These are phyloP conservation scores for Neolamprologus toae DNA, from an alignment of 2,113 vertebrate species.

Conservation along the genomic window DNA sequence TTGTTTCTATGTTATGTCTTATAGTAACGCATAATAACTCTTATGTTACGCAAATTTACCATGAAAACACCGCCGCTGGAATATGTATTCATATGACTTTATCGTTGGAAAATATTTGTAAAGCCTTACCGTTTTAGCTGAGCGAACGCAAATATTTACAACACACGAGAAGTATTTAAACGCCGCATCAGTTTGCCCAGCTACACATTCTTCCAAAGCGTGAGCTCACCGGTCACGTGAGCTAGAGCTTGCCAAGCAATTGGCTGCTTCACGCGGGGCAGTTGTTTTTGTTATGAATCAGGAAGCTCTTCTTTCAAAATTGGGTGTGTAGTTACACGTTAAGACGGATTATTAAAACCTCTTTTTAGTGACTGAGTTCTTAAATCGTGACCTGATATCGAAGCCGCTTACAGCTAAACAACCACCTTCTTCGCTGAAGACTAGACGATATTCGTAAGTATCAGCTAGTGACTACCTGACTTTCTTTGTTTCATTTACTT, in stretches of 20 bases:
- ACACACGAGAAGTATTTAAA: neutral
- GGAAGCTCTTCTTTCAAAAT: conserved; percentile 40
- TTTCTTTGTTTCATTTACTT: conserved; percentile 25
- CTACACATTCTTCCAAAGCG: neutral
- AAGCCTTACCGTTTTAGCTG: neutral
- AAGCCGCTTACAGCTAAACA: neutral
- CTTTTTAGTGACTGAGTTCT: neutral
- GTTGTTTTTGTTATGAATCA: conserved; percentile 54
- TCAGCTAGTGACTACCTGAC: neutral
- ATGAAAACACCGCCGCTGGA: neutral
- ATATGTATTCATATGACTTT: neutral
- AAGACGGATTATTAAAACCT: neutral
- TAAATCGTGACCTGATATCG: neutral
- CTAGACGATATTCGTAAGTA: conserved; percentile 25
- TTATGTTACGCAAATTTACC: neutral
- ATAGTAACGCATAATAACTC: neutral
- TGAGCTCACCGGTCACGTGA: conserved; percentile 55
- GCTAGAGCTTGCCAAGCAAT: neutral
- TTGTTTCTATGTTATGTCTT: neutral
- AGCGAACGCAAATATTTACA: neutral
- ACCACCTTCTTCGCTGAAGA: neutral
- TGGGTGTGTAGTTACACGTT: neutral
- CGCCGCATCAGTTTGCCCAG: conserved; percentile 43
- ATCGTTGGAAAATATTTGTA: neutral
- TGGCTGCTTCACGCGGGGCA: conserved; percentile 23